Base-by-base conservation (phyloP, 2,888 invertebrate species). In the Sicus ferrugineus region DNA sequence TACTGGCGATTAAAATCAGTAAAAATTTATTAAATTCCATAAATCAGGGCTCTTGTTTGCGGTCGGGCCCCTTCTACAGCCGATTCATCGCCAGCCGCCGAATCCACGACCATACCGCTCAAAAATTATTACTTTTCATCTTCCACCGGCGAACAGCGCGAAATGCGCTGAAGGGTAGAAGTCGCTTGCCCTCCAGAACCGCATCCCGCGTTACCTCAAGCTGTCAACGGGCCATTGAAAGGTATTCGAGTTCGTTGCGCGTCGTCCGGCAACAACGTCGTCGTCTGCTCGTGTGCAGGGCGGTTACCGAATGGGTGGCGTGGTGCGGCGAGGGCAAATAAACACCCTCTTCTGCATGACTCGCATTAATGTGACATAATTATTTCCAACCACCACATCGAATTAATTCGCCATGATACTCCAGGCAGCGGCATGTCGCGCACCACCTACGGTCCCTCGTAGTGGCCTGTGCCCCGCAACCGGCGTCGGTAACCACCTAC, bases 21-120 rank as follows among this genome's bases (percentile, higher is more conserved):
- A 78, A 72, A 80, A 79, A 81, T 81, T 82, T 82, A 81, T 81
- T 80, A 81, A 81, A 81, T 82, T 81, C 78, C 80, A 81, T 81
- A 81, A 81, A 81, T 81, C 82, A 81, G 77, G 59, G 72, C 72
- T 58, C 70, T 67, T 69, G 72, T 67, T 72, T 69, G 67, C 64
- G 69, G 69, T 42, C 64, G 52, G n/a, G 7, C 9, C 30, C 19
- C 28, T 14, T 61, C 26, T 4, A 9, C 54, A 54, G 64, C 34
- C 59, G n/a, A 34, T 19, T 21, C 30, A 34, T 31, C 34, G 38
- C 59, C n/a, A 59, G 19, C 59, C 59, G 38, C 21, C 38, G 52
- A 59, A 50, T 30, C 23, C 31, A 28, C 28, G 62, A 30, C 19
- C 52, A 50, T 52, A 14, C 54, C 56, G 14, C 11, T 31, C 9